A percentile compares a stretch with the other conserved stretches of the same genome.
Conservation (phyloP, 1,140 invertebrate genomes). For the Drosophila ogumai region DNA sequence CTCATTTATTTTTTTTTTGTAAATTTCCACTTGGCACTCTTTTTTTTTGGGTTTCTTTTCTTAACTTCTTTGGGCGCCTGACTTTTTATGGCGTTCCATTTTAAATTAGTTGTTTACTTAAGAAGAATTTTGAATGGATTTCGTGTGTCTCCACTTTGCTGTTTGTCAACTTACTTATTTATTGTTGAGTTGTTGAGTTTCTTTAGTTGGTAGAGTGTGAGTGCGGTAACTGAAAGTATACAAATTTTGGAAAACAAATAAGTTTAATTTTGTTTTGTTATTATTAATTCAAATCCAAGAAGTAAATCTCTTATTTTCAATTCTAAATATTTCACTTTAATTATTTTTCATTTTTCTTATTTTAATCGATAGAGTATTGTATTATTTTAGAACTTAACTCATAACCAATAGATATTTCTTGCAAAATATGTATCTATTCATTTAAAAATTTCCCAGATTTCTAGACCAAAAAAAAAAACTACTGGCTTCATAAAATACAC, state of each 20-base stretch:
- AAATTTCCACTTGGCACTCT: constrained; percentile 29
- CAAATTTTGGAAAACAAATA: not conserved
- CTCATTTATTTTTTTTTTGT: constrained; percentile 16
- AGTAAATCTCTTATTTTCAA: too few species aligned
- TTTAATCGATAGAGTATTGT: too few species aligned
- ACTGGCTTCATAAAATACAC: constrained; percentile 4
- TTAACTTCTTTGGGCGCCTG: constrained; percentile 46
- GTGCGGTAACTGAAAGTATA: constrained; percentile 51
- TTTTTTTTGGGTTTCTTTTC: constrained; percentile 26
- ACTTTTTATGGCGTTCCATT: constrained; percentile 71
- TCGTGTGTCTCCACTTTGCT: constrained; percentile 6
- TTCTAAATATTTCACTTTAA: too few species aligned
- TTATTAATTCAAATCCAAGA: too few species aligned
- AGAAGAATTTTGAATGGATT: constrained; percentile 14
- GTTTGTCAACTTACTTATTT: constrained; percentile 59
- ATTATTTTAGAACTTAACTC: too few species aligned
- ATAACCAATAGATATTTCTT: too few species aligned
- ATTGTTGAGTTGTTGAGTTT: constrained; percentile 42
- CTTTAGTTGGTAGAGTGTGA: constrained; percentile 18
- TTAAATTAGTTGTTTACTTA: constrained; percentile 75
- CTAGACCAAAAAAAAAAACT: not conserved
- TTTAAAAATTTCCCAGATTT: not conserved
- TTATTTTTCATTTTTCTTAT: too few species aligned
- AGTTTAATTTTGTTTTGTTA: not conserved
- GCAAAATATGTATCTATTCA: not conserved